Conservation (phyloP, 2,797 vertebrate genomes). For the Platalea minor region DNA sequence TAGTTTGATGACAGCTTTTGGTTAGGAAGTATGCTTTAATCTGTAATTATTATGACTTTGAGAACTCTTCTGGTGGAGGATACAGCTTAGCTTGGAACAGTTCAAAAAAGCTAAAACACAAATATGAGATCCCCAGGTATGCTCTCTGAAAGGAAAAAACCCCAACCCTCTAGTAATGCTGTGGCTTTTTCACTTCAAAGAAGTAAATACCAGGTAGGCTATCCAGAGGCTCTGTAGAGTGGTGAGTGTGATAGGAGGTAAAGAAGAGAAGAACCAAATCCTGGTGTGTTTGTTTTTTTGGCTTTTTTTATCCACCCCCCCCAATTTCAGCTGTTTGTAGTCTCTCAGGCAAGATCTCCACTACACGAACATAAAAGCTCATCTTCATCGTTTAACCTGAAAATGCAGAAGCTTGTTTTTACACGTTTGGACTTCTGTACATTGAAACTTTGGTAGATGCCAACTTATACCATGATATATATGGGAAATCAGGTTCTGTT, state of each 20-base stretch:
- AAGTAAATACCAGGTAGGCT: neutral
- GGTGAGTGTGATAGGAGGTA: fast-evolving
- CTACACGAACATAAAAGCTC: neutral
- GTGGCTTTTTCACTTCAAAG: neutral
- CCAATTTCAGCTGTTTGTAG: neutral
- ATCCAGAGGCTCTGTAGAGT: neutral
- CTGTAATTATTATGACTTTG: neutral
- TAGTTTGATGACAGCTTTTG: neutral
- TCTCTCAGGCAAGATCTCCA: neutral
- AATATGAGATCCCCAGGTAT: neutral
- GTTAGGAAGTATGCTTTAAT: neutral
- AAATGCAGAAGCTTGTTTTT: neutral
- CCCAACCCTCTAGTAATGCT: neutral
- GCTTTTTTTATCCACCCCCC: too few species aligned
- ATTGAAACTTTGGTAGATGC: neutral
- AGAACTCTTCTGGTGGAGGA: neutral
- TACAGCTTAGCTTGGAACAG: neutral
- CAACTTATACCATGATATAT: neutral
- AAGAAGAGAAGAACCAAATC: neutral
- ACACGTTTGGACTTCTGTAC: neutral
- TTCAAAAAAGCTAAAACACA: neutral
- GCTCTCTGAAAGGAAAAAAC: neutral
- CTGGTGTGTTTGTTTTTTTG: neutral
- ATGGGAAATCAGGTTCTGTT: neutral
- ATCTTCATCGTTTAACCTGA: neutral